Evolutionary conservation across 2,113 vertebrate genomes (phyloP), one percentile per base, ranked within the genome.

Genomic region (Diadophis punctatus): DNA sequence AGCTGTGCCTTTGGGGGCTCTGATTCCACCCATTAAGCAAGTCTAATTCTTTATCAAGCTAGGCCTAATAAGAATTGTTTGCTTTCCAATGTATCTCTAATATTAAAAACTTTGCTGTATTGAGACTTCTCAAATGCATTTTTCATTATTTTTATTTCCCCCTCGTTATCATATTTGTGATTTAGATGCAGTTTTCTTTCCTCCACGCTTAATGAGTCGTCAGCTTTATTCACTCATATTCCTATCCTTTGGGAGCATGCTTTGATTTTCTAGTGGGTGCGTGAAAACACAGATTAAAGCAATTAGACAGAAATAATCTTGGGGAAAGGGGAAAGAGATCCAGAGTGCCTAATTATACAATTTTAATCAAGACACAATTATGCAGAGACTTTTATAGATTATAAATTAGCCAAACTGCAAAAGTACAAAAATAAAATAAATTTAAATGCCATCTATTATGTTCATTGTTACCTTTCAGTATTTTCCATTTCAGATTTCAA

Each of bases 281-380:
- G 56, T 97, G 97, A 97, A 97, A 97, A 97, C 96, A 96, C 96
- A 96, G 96, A 97, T 97, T 96, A 97, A 96, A 97, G 96, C 96
- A 97, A 97, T 97, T 96, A 97, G 96, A 96, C 93, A 96, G 93
- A 96, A 97, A 97, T 96, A 97, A 95, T 96, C 94, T 89, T 95
- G 97, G 96, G 96, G 94, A 95, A 95, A 95, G 96, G 95, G 96
- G 96, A 94, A 94, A 96, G 95, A 96, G 95, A 97, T 93, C 96
- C 93, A 92, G 94, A 68, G 88, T 94, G n/a, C 96, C 96, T 96
- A 95, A 96, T 94, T 95, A 94, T 96, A 96, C 95, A 95, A 94
- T 96, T 95, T 96, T 97, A 96, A 94, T 96, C 96, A 95, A 96
- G 96, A 95, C 93, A 90, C 74, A 94, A 92, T 90, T 93, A 96